phyloP scores from a whole-genome alignment of 2,113 vertebrate species.

The Orcinus orca region DNA sequence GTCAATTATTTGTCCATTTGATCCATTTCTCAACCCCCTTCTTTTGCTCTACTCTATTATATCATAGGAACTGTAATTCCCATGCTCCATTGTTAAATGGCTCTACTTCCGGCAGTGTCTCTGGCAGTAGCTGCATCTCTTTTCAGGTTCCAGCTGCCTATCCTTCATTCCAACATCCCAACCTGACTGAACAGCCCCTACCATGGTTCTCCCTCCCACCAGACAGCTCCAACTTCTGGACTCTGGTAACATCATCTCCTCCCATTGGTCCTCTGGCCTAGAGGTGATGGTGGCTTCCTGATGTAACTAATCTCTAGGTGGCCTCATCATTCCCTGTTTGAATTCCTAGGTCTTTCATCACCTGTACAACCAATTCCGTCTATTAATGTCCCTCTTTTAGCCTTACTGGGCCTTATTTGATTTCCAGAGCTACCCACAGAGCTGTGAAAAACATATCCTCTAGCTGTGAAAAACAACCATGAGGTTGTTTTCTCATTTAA shows the following conservation, averaged over 20 bases:
- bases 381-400: background rate
- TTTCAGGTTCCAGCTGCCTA: background rate
- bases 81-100: background rate
- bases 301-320: background rate
- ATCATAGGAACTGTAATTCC: background rate
- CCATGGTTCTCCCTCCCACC: background rate
- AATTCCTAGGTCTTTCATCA: background rate
- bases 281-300: background rate
- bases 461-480: background rate
- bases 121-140: background rate
- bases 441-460: background rate
- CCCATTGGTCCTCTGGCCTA: background rate
- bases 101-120: background rate
- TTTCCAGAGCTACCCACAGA: background rate
- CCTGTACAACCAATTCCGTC: background rate
- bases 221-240: background rate
- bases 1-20: background rate
- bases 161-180: background rate
- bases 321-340: background rate
- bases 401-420: background rate
- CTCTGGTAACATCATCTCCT: background rate
- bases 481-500: background rate
- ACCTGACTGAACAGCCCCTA: background rate
- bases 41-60: background rate
- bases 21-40: background rate